Conservation (phyloP, 1,140 invertebrate genomes). For the Holcopasites calliopsidis region DNA sequence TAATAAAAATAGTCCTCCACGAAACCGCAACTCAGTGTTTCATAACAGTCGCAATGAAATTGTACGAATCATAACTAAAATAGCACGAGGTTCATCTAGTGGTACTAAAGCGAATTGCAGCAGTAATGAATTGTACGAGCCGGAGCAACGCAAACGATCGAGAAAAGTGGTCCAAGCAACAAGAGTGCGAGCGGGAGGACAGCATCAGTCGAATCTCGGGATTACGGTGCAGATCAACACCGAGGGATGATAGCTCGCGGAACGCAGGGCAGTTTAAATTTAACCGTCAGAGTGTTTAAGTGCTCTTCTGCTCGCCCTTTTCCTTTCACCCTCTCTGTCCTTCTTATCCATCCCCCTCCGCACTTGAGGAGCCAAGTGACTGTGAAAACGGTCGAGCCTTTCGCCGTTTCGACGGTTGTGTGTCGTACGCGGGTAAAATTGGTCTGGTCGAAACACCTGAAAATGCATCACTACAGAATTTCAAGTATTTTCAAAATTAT, state of each 20-base stretch:
- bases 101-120: background rate
- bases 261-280: slow-evolving; percentile 63
- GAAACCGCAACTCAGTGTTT: too few relatives aligned
- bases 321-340: slow-evolving; percentile 31
- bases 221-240: slow-evolving; percentile 51
- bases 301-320: slow-evolving; percentile 51
- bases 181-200: background rate
- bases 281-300: slow-evolving; percentile 68
- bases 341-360: slow-evolving; percentile 23
- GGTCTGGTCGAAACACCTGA: slow-evolving; percentile 24
- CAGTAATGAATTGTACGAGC: background rate
- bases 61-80: too few relatives aligned
- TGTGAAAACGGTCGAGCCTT: slow-evolving; percentile 60
- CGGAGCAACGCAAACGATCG: background rate
- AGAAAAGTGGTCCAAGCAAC: background rate
- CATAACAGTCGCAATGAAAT: too few relatives aligned
- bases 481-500: background rate
- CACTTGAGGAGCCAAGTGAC: slow-evolving; percentile 59
- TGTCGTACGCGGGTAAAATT: slow-evolving; percentile 23
- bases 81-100: too few relatives aligned
- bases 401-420: slow-evolving; percentile 34
- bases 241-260: slow-evolving; percentile 42
- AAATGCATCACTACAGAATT: background rate
- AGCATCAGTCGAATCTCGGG: slow-evolving; percentile 30
- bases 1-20: too few relatives aligned